Evolutionary conservation across 1,140 invertebrate species (phyloP).

Genomic region (Copidosoma floridanum): DNA sequence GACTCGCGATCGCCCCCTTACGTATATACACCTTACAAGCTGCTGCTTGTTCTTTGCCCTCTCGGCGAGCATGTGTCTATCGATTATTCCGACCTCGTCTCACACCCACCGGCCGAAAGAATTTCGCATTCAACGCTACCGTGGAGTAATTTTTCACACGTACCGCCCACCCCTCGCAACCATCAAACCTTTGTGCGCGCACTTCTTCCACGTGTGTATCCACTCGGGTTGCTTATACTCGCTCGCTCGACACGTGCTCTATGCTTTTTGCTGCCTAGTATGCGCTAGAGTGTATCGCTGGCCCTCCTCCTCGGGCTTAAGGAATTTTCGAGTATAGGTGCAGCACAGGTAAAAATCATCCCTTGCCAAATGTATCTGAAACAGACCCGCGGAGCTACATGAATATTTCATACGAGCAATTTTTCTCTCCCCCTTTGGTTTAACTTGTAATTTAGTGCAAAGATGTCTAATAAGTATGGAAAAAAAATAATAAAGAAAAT

Average conservation of each 20-base stretch:
- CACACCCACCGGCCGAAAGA: background rate
- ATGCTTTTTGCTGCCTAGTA: no score
- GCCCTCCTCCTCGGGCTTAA: no score
- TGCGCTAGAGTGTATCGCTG: no score
- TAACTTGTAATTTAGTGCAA: no score
- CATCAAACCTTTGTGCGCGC: conserved; percentile 13
- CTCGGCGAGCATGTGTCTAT: background rate
- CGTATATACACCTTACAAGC: background rate
- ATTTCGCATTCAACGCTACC: conserved; percentile 18
- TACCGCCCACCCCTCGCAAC: conserved; percentile 6
- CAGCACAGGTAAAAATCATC: no score
- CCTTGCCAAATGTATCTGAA: no score
- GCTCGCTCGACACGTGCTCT: background rate
- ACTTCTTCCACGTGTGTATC: background rate
- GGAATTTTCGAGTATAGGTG: no score
- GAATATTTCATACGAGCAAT: no score
- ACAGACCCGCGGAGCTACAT: no score
- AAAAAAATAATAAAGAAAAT: no score
- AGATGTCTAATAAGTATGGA: no score
- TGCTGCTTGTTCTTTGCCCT: background rate
- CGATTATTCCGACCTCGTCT: conserved; percentile 26
- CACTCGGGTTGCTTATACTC: background rate
- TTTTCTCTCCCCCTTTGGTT: no score
- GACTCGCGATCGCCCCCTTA: conserved; percentile 9
- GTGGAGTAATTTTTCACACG: conserved; percentile 20